Evolutionary conservation across 2,888 invertebrate genomes (phyloP).

Genomic region (Hipparchia semele): DNA sequence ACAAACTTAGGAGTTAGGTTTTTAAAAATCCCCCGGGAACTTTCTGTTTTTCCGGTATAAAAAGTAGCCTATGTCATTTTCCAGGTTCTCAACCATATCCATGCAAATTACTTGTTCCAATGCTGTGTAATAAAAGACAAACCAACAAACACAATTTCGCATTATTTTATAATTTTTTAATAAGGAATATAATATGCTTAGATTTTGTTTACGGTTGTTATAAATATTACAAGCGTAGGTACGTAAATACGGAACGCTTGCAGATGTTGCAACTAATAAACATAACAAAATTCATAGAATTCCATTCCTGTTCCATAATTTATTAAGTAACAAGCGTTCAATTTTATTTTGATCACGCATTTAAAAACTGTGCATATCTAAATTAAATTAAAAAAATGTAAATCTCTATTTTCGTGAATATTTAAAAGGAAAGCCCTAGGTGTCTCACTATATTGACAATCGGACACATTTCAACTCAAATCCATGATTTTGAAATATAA

Average conservation of each 20-base stretch:
- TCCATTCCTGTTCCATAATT: slow-evolving; percentile 16
- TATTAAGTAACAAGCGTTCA: slow-evolving; percentile 23
- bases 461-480: background rate
- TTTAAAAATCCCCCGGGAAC: no score
- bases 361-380: slow-evolving; percentile 19
- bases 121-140: no score
- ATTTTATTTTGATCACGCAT: slow-evolving; percentile 19
- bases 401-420: slow-evolving; percentile 34
- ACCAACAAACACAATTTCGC: no score
- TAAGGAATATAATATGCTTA: background rate
- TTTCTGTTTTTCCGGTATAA: no score
- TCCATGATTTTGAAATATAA: background rate
- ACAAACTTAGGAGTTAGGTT: no score
- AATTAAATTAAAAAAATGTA: slow-evolving; percentile 27
- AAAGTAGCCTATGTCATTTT: no score
- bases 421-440: slow-evolving; percentile 30
- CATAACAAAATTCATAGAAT: background rate
- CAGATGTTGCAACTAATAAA: slow-evolving; percentile 7
- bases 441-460: background rate
- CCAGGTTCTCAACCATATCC: no score
- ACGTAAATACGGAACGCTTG: background rate
- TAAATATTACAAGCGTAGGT: background rate
- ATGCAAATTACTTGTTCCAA: no score
- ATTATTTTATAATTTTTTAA: no score
- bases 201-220: background rate